These are phyloP conservation scores for Cetonia aurata DNA, from an alignment of 2,888 invertebrate genomes.

Conservation along the genomic window DNA sequence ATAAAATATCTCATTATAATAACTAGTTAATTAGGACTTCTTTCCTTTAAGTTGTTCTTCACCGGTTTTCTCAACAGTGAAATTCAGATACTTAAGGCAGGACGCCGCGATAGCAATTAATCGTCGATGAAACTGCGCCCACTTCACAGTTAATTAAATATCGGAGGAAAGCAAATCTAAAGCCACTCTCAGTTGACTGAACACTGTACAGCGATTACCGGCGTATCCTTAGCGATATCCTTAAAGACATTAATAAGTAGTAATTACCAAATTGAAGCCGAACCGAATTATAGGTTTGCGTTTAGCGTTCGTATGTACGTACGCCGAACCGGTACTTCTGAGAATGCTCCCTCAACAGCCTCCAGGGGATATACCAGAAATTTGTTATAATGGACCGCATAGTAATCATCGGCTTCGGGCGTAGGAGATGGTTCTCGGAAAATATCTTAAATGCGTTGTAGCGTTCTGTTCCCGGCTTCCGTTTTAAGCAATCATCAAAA, in stretches of 20 bases:
- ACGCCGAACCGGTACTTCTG: constrained; percentile 12
- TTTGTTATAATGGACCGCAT: constrained; percentile 39
- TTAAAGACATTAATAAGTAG: constrained; percentile 62
- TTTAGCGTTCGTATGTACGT: constrained; percentile 45
- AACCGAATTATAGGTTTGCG: constrained; percentile 23
- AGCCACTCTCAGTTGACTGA: constrained; percentile 29
- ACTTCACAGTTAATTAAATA: constrained; percentile 50
- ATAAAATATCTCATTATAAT: too few species aligned
- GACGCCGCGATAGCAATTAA: constrained; percentile 30
- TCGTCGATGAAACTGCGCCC: constrained; percentile 43
- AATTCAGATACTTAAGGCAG: constrained; percentile 2
- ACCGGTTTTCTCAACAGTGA: not conserved
- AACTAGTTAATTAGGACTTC: too few species aligned
- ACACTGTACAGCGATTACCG: constrained; percentile 56
- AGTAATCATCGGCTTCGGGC: constrained; percentile 28
- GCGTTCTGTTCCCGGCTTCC: not conserved
- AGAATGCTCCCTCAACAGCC: constrained; percentile 5
- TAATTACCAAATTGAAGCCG: constrained; percentile 62
- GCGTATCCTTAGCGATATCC: constrained; percentile 63
- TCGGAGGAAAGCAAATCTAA: constrained; percentile 37
- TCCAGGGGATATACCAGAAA: constrained; percentile 17
- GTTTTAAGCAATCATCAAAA: constrained; percentile 21
- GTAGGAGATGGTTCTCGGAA: constrained; percentile 3
- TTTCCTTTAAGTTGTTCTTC: too few species aligned
- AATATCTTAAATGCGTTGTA: constrained; percentile 10